phyloP scores from a whole-genome alignment of 2,888 invertebrate species.

The Trichopoda pennipes region DNA sequence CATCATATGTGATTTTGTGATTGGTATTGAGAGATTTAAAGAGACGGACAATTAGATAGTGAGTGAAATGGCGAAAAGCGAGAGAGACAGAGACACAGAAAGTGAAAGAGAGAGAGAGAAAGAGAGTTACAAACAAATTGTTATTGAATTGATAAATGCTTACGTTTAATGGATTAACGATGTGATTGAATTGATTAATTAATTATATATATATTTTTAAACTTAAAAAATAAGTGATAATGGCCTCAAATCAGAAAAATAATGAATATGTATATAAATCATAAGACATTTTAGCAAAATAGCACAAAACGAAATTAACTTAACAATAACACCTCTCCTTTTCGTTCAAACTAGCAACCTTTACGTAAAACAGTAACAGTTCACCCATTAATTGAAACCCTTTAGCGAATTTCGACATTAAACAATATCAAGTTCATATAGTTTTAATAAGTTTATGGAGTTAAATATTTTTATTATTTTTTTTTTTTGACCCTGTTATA shows the following conservation, averaged over 20 bases:
- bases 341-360: slow-evolving; percentile 48
- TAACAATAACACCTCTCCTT: slow-evolving; percentile 46
- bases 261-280: background rate
- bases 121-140: slow-evolving; percentile 20
- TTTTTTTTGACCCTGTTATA: slow-evolving; percentile 5
- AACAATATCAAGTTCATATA: slow-evolving; percentile 26
- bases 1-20: slow-evolving; percentile 56
- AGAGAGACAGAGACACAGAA: slow-evolving; percentile 11
- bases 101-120: background rate
- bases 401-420: background rate
- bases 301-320: background rate
- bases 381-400: background rate
- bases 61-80: slow-evolving; percentile 47
- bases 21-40: slow-evolving; percentile 43
- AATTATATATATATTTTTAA: slow-evolving; percentile 10
- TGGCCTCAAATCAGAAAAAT: slow-evolving; percentile 35
- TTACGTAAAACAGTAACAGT: slow-evolving; percentile 1
- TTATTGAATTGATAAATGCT: slow-evolving; percentile 53
- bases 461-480: slow-evolving; percentile 10
- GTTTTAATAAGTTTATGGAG: slow-evolving; percentile 35
- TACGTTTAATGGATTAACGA: slow-evolving; percentile 61
- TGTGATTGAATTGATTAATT: slow-evolving; percentile 55
- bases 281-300: slow-evolving; percentile 12
- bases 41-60: slow-evolving; percentile 35
- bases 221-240: slow-evolving; percentile 50